Conservation (phyloP, 2,797 vertebrate species). For the Rousettus madagascariensis region DNA sequence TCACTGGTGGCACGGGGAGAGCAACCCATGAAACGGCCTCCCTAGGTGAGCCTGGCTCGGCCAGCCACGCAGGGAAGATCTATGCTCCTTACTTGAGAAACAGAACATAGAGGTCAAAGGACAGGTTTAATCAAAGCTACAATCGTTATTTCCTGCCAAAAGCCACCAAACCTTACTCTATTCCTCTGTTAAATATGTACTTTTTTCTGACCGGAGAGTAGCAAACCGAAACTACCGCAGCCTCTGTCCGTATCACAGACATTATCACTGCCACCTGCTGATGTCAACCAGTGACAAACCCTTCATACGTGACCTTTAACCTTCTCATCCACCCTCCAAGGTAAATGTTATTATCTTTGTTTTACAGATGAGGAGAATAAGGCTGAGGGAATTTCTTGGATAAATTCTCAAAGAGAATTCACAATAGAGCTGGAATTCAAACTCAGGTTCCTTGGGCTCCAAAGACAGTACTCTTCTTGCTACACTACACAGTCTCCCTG, state of each 20-base stretch:
- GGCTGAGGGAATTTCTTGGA: not conserved
- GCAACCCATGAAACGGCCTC: not conserved
- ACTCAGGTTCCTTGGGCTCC: not conserved
- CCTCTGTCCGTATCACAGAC: not conserved
- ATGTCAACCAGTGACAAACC: not conserved
- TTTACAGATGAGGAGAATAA: not conserved
- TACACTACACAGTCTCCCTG: accelerated
- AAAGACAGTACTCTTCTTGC: not conserved
- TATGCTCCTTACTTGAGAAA: not conserved
- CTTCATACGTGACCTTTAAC: not conserved
- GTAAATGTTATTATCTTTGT: not conserved
- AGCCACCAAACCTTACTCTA: not conserved
- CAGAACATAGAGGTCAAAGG: not conserved
- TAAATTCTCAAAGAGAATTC: not conserved
- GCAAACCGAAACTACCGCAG: not conserved
- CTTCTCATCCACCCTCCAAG: not conserved
- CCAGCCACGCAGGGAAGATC: not conserved
- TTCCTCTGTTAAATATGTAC: not conserved
- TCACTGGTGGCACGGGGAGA: not conserved
- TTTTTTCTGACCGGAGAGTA: not conserved
- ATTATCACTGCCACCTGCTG: not conserved
- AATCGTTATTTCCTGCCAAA: not conserved
- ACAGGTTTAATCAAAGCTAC: not conserved
- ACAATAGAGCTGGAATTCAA: not conserved
- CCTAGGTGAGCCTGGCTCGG: conserved; percentile 5